A percentile compares a stretch with the other conserved stretches of the same genome.
These are phyloP conservation scores for Hyposmocoma kahamanoa DNA, from an alignment of 1,140 invertebrate genomes.

Conservation along the genomic window DNA sequence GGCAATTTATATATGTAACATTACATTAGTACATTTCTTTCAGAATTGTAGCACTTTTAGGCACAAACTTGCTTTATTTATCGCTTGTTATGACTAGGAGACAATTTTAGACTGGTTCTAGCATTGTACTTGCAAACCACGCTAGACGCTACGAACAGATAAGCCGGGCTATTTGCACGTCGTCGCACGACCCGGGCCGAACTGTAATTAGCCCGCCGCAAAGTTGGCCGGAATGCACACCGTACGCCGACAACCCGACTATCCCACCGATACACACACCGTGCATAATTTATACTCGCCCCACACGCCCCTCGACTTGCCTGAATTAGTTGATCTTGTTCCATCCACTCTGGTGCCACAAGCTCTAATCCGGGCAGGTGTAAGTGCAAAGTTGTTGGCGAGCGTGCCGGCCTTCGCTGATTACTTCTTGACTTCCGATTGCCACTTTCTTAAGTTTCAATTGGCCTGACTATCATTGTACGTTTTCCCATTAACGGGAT, in stretches of 20 bases:
- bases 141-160: constrained; percentile 25
- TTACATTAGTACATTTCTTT: too few species aligned
- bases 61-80: too few species aligned
- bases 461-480: constrained; percentile 18
- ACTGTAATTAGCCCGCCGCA: constrained; percentile 48
- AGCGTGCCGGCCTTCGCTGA: constrained; percentile 27
- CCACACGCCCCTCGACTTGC: constrained; percentile 1
- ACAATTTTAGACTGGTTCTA: too few species aligned
- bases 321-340: constrained; percentile 21
- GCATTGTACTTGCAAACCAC: background rate
- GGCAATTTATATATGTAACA: too few species aligned
- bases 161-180: constrained; percentile 42
- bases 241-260: constrained; percentile 19
- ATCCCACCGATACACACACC: constrained; percentile 23
- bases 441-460: constrained; percentile 35
- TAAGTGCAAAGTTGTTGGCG: constrained; percentile 34
- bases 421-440: constrained; percentile 31
- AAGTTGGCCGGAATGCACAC: constrained; percentile 39
- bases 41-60: too few species aligned
- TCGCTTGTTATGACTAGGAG: too few species aligned
- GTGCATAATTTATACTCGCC: constrained; percentile 27
- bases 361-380: constrained; percentile 21
- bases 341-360: constrained; percentile 14
- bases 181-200: constrained; percentile 21
- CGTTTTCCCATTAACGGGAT: constrained; percentile 21